Evolutionary conservation across 2,113 vertebrate species (phyloP).

Genomic region (Xenopus borealis): DNA sequence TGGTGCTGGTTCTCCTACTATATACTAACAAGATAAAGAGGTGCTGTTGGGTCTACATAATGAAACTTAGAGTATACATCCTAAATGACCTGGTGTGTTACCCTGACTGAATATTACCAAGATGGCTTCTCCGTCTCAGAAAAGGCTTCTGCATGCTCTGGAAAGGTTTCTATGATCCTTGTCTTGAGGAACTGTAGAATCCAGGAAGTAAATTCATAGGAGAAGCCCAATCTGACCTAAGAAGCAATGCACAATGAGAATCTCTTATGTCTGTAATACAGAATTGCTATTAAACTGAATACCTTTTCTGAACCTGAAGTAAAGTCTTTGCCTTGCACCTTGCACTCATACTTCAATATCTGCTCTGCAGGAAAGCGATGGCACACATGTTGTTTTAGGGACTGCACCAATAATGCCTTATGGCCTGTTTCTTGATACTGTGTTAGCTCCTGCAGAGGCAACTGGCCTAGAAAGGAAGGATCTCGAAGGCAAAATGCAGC

Average conservation of each 20-base stretch:
- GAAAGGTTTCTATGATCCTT: conserved; percentile 19
- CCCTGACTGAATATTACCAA: conserved; percentile 8
- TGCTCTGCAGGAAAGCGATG: conserved; percentile 24
- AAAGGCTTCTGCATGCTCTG: not conserved
- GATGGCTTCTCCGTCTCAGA: not conserved
- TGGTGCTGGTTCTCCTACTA: no score
- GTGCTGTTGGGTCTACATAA: no score
- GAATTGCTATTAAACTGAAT: not conserved
- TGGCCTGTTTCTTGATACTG: conserved; percentile 19
- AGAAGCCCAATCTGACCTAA: conserved; percentile 22
- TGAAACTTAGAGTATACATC: no score
- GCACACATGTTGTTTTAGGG: conserved; percentile 25
- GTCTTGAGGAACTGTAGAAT: conserved; percentile 25
- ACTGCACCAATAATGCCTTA: conserved; percentile 14
- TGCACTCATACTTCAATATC: conserved; percentile 28
- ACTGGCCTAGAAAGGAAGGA: conserved; percentile 12
- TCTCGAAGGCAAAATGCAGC: conserved; percentile 30
- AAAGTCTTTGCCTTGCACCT: conserved; percentile 14
- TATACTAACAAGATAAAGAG: no score
- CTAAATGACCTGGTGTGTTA: not conserved
- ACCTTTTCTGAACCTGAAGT: conserved; percentile 21
- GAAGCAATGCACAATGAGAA: not conserved
- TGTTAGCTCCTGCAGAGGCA: conserved; percentile 5
- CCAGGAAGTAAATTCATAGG: conserved; percentile 17
- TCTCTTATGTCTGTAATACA: not conserved